phyloP scores from a whole-genome alignment of 2,888 invertebrate species.

The Tetrapedia diversipes region DNA sequence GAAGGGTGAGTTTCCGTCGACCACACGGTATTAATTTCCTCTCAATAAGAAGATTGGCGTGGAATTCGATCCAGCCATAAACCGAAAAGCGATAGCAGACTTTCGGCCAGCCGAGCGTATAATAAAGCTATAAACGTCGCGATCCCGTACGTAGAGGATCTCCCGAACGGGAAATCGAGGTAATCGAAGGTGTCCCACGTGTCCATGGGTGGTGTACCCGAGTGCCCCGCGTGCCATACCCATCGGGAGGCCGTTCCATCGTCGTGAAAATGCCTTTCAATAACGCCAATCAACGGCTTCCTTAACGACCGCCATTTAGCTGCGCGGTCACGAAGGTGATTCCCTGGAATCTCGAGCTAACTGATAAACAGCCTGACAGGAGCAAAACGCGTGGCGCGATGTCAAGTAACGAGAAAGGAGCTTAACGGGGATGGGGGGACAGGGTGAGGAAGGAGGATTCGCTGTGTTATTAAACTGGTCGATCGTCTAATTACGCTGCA shows the following conservation, averaged over 20 bases:
- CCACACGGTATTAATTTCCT: too few species aligned
- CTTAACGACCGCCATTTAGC: conserved; percentile 54
- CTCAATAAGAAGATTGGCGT: too few species aligned
- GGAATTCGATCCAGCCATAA: too few species aligned
- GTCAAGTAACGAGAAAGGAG: conserved; percentile 5
- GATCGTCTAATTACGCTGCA: conserved; percentile 37
- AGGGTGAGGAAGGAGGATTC: conserved; percentile 24
- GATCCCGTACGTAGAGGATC: background rate
- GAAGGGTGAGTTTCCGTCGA: too few species aligned
- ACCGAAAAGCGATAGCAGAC: too few species aligned
- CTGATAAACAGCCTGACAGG: conserved; percentile 52
- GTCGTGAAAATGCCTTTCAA: conserved; percentile 54
- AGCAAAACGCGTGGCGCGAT: conserved; percentile 37
- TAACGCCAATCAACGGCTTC: conserved; percentile 47
- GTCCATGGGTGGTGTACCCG: background rate
- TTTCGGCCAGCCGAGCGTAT: too few species aligned
- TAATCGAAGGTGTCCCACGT: background rate
- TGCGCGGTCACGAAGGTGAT: conserved; percentile 55
- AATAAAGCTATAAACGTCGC: background rate
- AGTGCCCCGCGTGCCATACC: conserved; percentile 14
- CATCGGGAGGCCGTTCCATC: conserved; percentile 31
- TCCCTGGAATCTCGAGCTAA: conserved; percentile 44
- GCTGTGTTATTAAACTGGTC: conserved; percentile 47
- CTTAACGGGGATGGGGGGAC: too few species aligned
- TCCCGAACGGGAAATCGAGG: background rate